Evolutionary conservation across 1,140 invertebrate genomes (phyloP).

Genomic region (Luehdorfia chinensis): DNA sequence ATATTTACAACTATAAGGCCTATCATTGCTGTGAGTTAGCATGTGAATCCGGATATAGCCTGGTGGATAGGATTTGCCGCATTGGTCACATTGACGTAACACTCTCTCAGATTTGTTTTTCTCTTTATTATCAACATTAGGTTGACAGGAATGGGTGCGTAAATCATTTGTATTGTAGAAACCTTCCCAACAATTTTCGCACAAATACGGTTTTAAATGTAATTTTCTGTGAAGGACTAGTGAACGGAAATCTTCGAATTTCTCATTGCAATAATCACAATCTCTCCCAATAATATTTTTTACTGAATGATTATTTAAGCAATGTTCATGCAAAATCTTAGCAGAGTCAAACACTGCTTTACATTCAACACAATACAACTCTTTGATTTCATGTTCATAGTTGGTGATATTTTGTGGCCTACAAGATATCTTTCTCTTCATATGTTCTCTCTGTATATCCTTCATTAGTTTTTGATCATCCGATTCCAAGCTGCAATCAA

Average conservation of each 20-base stretch:
- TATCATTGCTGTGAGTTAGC: slow-evolving; percentile 62
- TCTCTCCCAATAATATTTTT: slow-evolving; percentile 51
- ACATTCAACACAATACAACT: slow-evolving; percentile 62
- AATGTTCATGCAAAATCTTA: slow-evolving; percentile 54
- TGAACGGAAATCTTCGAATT: slow-evolving; percentile 67
- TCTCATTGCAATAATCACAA: slow-evolving; percentile 71
- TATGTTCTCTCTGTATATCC: slow-evolving; percentile 18
- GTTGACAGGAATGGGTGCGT: slow-evolving; percentile 53
- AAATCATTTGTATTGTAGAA: slow-evolving; percentile 50
- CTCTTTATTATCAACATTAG: slow-evolving; percentile 42
- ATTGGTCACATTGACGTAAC: slow-evolving; percentile 67
- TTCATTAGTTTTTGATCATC: slow-evolving; percentile 39
- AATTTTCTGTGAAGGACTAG: slow-evolving; percentile 64
- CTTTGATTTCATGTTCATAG: slow-evolving; percentile 27
- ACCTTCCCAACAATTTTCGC: slow-evolving; percentile 70
- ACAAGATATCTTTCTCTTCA: slow-evolving; percentile 24
- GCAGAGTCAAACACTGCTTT: slow-evolving; percentile 51
- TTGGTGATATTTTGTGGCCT: slow-evolving; percentile 18
- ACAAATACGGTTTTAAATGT: slow-evolving; percentile 64
- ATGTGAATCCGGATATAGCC: slow-evolving; percentile 71
- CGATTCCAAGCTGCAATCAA: slow-evolving; percentile 42
- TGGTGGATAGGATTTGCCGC: slow-evolving; percentile 69
- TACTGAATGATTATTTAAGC: slow-evolving; percentile 44
- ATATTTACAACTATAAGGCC: slow-evolving; percentile 64
- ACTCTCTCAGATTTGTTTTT: slow-evolving; percentile 46